Percentiles rank a stretch among this genome's conserved stretches.
phyloP scores from a whole-genome alignment of 2,113 vertebrate species.

The Rhynchopsitta pachyrhyncha region DNA sequence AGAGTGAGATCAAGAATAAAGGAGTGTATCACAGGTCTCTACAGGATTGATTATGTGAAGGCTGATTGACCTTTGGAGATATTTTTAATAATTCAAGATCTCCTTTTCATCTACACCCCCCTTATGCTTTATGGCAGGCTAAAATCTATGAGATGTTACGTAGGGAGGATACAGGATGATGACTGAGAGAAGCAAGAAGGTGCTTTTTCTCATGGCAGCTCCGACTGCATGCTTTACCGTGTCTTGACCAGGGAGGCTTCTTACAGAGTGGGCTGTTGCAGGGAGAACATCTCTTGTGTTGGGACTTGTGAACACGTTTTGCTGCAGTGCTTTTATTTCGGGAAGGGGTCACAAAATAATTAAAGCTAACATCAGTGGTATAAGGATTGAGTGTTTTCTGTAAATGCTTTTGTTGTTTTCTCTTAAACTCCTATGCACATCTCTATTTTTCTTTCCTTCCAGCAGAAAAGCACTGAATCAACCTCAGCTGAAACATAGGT shows the following conservation, averaged over 20 bases:
- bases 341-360: background rate
- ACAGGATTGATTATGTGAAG: background rate
- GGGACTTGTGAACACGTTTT: background rate
- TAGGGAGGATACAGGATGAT: background rate
- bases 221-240: background rate
- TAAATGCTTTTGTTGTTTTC: background rate
- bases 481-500: background rate
- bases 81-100: background rate
- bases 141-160: background rate
- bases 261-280: background rate
- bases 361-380: background rate
- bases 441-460: background rate
- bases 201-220: background rate
- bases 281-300: background rate
- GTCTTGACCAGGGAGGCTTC: background rate
- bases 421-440: background rate
- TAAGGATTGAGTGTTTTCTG: background rate
- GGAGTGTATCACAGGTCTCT: background rate
- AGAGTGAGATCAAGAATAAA: background rate
- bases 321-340: background rate
- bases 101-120: background rate
- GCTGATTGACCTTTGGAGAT: background rate
- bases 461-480: background rate
- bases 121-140: background rate
- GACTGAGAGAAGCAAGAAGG: background rate